phyloP scores from a whole-genome alignment of 2,888 invertebrate genomes.

The Dryadula phaetusa region DNA sequence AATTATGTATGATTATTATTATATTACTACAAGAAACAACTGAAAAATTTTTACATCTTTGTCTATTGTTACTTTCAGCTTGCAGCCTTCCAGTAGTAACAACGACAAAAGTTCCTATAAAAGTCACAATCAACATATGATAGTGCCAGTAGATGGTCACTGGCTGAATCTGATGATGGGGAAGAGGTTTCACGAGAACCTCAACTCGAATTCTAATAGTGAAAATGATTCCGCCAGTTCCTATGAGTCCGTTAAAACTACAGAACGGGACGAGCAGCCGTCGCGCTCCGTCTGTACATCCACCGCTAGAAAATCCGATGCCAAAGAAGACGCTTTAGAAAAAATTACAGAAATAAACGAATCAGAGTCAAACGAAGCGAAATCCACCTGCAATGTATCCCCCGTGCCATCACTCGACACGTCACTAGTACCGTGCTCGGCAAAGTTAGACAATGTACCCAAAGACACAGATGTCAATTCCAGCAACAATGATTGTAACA shows the following conservation, averaged over 20 bases:
- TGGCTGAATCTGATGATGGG: conserved; percentile 87
- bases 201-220: conserved; percentile 77
- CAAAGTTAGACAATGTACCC: conserved; percentile 75
- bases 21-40: no score
- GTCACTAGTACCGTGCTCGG: conserved; percentile 66
- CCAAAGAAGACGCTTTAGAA: conserved; percentile 75
- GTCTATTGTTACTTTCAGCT: conserved; percentile 55
- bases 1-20: no score
- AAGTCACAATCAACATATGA: conserved; percentile 73
- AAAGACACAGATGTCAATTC: conserved; percentile 63
- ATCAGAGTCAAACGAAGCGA: conserved; percentile 62
- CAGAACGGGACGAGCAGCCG: conserved; percentile 82
- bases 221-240: conserved; percentile 84
- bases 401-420: conserved; percentile 67
- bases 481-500: conserved; percentile 56
- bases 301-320: conserved; percentile 69
- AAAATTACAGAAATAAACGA: conserved; percentile 62
- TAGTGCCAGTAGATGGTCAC: conserved; percentile 83
- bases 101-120: conserved; percentile 79
- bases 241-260: conserved; percentile 73
- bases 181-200: conserved; percentile 82
- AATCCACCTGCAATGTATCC: conserved; percentile 61
- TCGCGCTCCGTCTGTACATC: conserved; percentile 83
- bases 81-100: conserved; percentile 79
- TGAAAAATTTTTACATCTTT: background rate